A percentile compares a stretch with the other conserved stretches of the same genome.
phyloP scores from a whole-genome alignment of 2,113 vertebrate species.

The Phasianus colchicus region DNA sequence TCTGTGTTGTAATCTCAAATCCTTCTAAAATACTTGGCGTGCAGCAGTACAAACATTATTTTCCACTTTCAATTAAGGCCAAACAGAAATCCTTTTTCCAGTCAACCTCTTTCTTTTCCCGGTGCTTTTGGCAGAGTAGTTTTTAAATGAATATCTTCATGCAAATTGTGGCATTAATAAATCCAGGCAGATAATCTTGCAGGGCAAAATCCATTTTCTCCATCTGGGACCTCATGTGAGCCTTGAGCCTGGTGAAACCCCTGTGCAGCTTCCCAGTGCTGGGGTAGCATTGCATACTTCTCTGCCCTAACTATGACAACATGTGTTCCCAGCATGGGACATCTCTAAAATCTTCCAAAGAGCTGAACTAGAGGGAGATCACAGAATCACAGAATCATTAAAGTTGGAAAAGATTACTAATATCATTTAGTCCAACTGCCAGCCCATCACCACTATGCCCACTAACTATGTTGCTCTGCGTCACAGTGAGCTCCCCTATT shows the following conservation, averaged over 20 bases:
- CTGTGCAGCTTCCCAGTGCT: neutral
- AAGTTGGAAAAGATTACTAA: too few species aligned
- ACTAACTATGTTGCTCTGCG: too few species aligned
- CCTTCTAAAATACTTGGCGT: slow-evolving; percentile 38
- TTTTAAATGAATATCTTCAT: slow-evolving; percentile 34
- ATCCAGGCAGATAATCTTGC: slow-evolving; percentile 39
- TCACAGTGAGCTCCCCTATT: neutral
- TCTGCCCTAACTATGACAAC: neutral
- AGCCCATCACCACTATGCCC: too few species aligned
- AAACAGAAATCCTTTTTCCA: slow-evolving; percentile 29
- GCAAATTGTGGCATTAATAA: slow-evolving; percentile 55
- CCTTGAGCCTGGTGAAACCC: neutral
- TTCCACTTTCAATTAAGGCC: slow-evolving; percentile 47
- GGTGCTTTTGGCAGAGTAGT: slow-evolving; percentile 20
- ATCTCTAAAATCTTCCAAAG: neutral
- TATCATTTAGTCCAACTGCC: too few species aligned
- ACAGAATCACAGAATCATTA: too few species aligned
- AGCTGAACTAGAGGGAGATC: neutral
- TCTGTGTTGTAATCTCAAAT: slow-evolving; percentile 54
- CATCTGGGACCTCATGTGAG: neutral
- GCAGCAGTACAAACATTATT: slow-evolving; percentile 40
- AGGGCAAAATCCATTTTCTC: slow-evolving; percentile 33
- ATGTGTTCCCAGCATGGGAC: neutral
- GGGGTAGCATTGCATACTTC: neutral
- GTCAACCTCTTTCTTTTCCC: slow-evolving; percentile 3